phyloP scores from a whole-genome alignment of 2,797 vertebrate species.

The Diglossa cyanea region DNA sequence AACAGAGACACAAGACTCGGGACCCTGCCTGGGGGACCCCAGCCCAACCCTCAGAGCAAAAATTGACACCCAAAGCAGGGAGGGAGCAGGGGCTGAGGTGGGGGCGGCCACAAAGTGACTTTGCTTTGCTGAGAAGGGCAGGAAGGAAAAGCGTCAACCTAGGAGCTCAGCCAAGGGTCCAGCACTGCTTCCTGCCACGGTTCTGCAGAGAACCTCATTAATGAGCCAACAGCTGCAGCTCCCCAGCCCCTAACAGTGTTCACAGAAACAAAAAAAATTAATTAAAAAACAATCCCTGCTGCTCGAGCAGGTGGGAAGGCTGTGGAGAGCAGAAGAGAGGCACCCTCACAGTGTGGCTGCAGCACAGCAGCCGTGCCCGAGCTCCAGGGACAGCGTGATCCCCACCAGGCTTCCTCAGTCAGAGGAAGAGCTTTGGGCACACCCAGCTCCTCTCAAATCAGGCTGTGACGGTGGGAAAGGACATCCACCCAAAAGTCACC shows the following conservation, averaged over 20 bases:
- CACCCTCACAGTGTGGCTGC: fast-evolving
- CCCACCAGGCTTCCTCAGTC: neutral
- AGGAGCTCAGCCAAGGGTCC: neutral
- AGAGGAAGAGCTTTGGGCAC: neutral
- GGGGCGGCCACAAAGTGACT: neutral
- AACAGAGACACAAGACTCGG: fast-evolving
- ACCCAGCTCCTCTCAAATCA: neutral
- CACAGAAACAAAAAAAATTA: neutral
- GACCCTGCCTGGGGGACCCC: neutral
- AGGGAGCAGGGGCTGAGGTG: neutral
- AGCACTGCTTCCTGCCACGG: neutral
- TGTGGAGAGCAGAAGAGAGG: neutral
- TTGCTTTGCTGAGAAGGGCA: neutral
- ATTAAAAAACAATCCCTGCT: neutral
- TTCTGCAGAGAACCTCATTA: neutral
- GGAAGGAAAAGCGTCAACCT: slow-evolving; percentile 52
- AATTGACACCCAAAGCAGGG: neutral
- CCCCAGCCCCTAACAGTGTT: neutral
- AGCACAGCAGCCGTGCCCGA: fast-evolving
- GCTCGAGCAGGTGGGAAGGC: neutral
- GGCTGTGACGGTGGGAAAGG: neutral
- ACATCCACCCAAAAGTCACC: neutral
- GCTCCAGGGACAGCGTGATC: neutral
- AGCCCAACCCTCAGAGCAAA: neutral
- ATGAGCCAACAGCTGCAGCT: slow-evolving; percentile 1